phyloP scores from a whole-genome alignment of 2,113 vertebrate genomes.

The Tretioscincus oriximinensis region DNA sequence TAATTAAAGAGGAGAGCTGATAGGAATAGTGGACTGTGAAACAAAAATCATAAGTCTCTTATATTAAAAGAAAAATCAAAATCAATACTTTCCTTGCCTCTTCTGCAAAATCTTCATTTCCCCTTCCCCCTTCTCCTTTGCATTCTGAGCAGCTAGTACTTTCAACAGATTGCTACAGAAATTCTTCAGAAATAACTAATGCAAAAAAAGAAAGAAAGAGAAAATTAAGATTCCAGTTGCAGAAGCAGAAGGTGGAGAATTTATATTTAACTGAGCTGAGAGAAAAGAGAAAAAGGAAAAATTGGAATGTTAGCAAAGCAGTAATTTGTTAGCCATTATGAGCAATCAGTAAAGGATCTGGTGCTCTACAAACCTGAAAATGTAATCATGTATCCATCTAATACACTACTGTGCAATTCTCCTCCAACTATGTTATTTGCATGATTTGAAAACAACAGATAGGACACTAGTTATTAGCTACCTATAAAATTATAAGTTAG shows the following conservation, averaged over 20 bases:
- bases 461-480: neutral
- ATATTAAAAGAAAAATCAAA: neutral
- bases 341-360: conserved; percentile 20
- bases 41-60: neutral
- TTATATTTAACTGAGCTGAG: conserved; percentile 19
- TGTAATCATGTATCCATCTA: conserved; percentile 7
- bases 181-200: neutral
- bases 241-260: conserved; percentile 19
- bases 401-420: neutral
- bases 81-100: neutral
- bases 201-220: neutral
- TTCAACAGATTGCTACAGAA: neutral
- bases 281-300: neutral
- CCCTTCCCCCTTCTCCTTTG: neutral
- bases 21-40: neutral
- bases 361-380: conserved; percentile 4
- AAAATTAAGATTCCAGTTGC: conserved; percentile 6
- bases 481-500: conserved; percentile 1
- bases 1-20: no score
- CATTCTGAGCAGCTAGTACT: neutral
- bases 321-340: conserved; percentile 29
- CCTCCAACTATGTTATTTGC: neutral
- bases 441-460: conserved; percentile 3
- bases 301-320: conserved; percentile 24
- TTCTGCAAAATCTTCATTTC: neutral